Percentiles rank a stretch among this genome's conserved stretches.
Conservation (phyloP, 2,888 invertebrate genomes). For the Leucophenga montana region DNA sequence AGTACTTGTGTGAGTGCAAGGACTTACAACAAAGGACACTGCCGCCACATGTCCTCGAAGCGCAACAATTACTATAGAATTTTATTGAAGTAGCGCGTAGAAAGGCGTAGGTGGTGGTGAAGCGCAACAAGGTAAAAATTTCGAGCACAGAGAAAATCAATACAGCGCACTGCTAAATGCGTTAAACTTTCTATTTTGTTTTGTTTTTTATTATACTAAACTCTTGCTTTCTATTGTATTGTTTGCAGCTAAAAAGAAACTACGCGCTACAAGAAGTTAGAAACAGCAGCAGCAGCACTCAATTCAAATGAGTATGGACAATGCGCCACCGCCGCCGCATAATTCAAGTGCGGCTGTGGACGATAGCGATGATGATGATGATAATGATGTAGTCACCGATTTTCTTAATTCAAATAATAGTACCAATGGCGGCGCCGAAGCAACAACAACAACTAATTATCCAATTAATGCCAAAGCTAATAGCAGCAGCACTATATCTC, state of each 20-base stretch:
- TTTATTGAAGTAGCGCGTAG: too few species aligned
- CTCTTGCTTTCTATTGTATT: constrained; percentile 61
- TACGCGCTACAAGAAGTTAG: not conserved
- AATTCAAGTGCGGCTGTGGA: constrained; percentile 51
- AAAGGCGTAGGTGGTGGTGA: constrained; percentile 37
- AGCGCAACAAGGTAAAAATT: constrained; percentile 49
- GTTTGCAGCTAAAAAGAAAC: constrained; percentile 33
- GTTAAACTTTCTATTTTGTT: not conserved
- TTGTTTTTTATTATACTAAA: constrained; percentile 44
- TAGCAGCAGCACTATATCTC: not conserved
- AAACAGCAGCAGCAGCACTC: too few species aligned
- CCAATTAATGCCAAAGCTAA: constrained; percentile 14
- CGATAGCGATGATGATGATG: constrained; percentile 71
- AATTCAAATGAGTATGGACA: constrained; percentile 56
- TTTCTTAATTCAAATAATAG: constrained; percentile 68
- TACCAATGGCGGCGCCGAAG: constrained; percentile 5
- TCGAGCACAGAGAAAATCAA: not conserved
- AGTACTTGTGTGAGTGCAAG: too few species aligned
- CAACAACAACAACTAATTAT: constrained; percentile 6
- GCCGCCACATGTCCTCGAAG: constrained; percentile 2
- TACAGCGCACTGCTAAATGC: not conserved
- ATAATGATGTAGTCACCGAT: constrained; percentile 73
- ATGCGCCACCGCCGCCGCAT: constrained; percentile 16
- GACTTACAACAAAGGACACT: not conserved
- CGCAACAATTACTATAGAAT: constrained; percentile 1